A percentile compares a stretch with the other conserved stretches of the same genome.
Conservation (phyloP, 1,140 invertebrate genomes). For the Drosophila truncata region DNA sequence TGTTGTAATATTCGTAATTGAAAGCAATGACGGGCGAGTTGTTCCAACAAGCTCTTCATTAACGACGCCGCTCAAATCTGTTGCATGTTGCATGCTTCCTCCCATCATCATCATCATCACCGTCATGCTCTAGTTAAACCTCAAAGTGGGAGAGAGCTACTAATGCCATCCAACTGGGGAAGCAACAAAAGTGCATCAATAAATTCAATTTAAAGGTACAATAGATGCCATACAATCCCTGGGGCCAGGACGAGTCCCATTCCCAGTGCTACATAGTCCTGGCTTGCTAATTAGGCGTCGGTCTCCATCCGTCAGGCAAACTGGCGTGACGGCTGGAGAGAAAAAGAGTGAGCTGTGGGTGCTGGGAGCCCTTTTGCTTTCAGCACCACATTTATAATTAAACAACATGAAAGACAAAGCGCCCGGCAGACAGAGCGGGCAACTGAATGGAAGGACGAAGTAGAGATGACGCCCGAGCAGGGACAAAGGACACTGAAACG, state of each 20-base stretch:
- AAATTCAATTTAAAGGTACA: conserved; percentile 69
- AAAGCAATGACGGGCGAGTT: conserved; percentile 41
- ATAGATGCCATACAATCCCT: conserved; percentile 46
- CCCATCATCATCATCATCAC: neutral
- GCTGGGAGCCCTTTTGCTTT: conserved; percentile 59
- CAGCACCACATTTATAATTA: conserved; percentile 80
- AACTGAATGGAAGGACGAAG: neutral
- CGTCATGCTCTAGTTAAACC: conserved; percentile 40
- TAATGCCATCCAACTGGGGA: conserved; percentile 30
- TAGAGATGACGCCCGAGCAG: neutral
- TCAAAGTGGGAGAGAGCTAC: neutral
- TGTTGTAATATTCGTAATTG: conserved; percentile 43
- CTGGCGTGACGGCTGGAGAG: conserved; percentile 29
- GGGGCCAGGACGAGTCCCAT: conserved; percentile 30
- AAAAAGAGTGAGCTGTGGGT: neutral
- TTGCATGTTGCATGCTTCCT: conserved; percentile 43
- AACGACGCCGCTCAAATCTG: conserved; percentile 22
- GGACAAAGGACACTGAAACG: conserved; percentile 8
- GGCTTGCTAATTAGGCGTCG: conserved; percentile 74
- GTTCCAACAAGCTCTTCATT: conserved; percentile 43
- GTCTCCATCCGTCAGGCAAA: conserved; percentile 70
- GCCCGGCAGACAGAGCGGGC: conserved; percentile 26
- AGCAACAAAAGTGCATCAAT: conserved; percentile 75
- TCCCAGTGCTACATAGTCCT: conserved; percentile 27
- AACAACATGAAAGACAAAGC: conserved; percentile 83